A percentile compares a stretch with the other conserved stretches of the same genome.
phyloP scores from a whole-genome alignment of 2,888 invertebrate genomes.

The Neoscelio sp. region DNA sequence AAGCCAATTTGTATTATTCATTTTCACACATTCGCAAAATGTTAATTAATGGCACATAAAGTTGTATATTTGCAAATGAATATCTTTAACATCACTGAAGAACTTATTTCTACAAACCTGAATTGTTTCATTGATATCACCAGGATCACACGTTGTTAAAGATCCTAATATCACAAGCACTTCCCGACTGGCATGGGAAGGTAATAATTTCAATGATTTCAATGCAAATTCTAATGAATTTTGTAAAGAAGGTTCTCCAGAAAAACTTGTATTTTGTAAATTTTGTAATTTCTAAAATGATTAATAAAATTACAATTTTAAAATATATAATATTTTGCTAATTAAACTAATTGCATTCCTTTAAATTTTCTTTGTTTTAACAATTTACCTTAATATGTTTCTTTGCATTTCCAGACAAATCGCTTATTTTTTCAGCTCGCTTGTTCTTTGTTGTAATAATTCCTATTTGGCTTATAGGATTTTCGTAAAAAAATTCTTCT shows the following conservation, averaged over 20 bases:
- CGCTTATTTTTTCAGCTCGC: conserved; percentile 95
- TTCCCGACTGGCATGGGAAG: conserved; percentile 97
- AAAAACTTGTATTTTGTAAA: conserved; percentile 87
- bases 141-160: conserved; percentile 98
- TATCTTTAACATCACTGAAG: no score
- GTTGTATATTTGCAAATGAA: no score
- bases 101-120: no score
- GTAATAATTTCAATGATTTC: conserved; percentile 93
- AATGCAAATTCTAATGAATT: conserved; percentile 96
- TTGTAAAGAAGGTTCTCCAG: conserved; percentile 98
- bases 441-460: conserved; percentile 96
- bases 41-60: no score
- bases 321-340: neutral
- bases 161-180: conserved; percentile 96
- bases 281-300: conserved; percentile 81
- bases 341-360: no score
- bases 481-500: conserved; percentile 99
- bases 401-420: conserved; percentile 93
- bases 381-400: conserved; percentile 81
- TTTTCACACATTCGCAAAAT: no score
- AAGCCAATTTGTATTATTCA: no score
- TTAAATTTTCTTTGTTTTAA: no score
- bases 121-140: conserved; percentile 94
- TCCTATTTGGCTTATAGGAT: conserved; percentile 98
- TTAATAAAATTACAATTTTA: conserved; percentile 14